Conservation (phyloP, 2,888 invertebrate genomes). For the Drosophila vallismaia region DNA sequence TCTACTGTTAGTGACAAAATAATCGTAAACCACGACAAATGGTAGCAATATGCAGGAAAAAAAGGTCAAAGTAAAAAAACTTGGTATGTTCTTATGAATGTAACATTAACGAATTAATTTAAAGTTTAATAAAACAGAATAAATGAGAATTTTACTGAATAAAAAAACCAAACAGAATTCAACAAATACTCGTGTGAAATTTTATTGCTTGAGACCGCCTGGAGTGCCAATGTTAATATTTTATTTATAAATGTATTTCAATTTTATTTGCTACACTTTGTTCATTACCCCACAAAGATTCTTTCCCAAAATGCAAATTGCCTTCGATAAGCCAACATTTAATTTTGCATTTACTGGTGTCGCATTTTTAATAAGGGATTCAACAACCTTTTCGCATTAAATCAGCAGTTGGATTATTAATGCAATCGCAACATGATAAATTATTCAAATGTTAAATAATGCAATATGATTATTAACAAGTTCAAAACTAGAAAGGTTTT, state of each 20-base stretch:
- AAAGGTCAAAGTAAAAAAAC: conserved; percentile 51
- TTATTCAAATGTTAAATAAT: conserved; percentile 5
- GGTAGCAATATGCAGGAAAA: conserved; percentile 71
- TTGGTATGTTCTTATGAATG: conserved; percentile 79
- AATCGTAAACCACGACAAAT: conserved; percentile 47
- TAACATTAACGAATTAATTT: conserved; percentile 80
- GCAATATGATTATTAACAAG: conserved; percentile 1
- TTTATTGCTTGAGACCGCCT: conserved; percentile 4
- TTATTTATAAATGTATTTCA: conserved; percentile 1
- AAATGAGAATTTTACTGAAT: conserved; percentile 78
- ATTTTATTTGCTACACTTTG: conserved; percentile 6
- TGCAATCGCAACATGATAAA: conserved; percentile 11
- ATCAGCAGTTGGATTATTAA: conserved; percentile 21
- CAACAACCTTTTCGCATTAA: conserved; percentile 40
- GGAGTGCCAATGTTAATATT: background rate
- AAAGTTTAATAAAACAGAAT: conserved; percentile 75
- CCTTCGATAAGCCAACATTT: conserved; percentile 24
- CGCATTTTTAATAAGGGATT: conserved; percentile 30
- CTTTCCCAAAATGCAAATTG: conserved; percentile 15
- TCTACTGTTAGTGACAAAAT: conserved; percentile 48
- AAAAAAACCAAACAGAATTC: conserved; percentile 46
- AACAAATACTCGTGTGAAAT: conserved; percentile 15
- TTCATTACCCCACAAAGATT: conserved; percentile 4
- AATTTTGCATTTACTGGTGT: conserved; percentile 16
- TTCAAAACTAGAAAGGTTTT: background rate